Evolutionary conservation across 2,888 invertebrate genomes (phyloP).

Genomic region (Dorcus parallelipipedus): DNA sequence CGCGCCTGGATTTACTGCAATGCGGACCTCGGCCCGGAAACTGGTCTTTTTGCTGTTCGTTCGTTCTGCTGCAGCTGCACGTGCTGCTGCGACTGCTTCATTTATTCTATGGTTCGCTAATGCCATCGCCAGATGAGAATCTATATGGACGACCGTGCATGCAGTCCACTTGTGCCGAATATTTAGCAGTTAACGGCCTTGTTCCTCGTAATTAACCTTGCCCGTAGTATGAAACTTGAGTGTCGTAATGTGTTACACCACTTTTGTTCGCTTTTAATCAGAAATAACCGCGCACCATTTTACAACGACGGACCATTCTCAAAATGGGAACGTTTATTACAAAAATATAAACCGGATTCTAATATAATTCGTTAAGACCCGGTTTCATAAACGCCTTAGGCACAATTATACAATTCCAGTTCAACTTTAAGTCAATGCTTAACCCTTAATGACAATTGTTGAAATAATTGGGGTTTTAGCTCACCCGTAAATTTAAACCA

Average conservation of each 20-base stretch:
- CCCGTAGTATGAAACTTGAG: not conserved
- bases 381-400: no score
- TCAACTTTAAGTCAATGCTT: no score
- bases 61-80: conserved; percentile 22
- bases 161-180: conserved; percentile 1
- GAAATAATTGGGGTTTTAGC: no score
- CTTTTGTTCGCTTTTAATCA: not conserved
- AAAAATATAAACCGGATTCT: no score
- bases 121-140: conserved; percentile 2
- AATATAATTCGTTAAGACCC: no score
- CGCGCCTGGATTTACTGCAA: conserved; percentile 32
- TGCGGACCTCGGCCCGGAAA: conserved; percentile 30
- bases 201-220: not conserved
- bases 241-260: not conserved
- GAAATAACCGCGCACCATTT: no score
- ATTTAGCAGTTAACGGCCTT: not conserved
- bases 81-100: conserved; percentile 15
- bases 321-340: no score
- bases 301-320: no score
- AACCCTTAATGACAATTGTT: no score
- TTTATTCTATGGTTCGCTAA: conserved; percentile 4
- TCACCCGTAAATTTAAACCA: no score
- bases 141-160: conserved; percentile 1
- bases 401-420: no score
- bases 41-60: conserved; percentile 23